Evolutionary conservation across 2,888 invertebrate species (phyloP).

Genomic region (Limenitis arthemis): DNA sequence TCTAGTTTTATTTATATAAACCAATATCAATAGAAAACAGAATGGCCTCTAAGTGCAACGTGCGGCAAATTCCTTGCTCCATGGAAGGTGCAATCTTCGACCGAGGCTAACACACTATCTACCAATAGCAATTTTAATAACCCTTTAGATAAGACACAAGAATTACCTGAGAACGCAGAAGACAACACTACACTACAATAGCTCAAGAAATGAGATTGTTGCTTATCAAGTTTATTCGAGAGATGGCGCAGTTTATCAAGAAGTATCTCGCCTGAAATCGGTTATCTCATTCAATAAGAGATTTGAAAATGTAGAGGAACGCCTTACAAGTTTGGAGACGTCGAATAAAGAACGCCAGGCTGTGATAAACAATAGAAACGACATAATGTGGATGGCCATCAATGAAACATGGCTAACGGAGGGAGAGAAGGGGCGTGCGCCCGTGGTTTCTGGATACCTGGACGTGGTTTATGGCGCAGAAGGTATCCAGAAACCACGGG

Average conservation of each 20-base stretch:
- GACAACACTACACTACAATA: neutral
- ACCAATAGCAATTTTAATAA: neutral
- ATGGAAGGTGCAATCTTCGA: neutral
- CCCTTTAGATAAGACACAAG: neutral
- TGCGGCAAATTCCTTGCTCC: neutral
- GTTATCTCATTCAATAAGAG: neutral
- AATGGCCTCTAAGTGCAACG: neutral
- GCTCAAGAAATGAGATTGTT: neutral
- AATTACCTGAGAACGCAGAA: neutral
- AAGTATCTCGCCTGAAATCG: neutral
- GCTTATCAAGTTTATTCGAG: neutral
- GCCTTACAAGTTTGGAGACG: neutral
- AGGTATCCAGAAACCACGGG: no score
- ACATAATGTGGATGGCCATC: conserved; percentile 6
- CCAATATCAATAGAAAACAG: no score
- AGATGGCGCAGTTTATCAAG: neutral
- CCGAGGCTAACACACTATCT: neutral
- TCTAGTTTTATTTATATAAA: no score
- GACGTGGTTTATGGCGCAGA: no score
- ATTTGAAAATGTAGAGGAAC: neutral
- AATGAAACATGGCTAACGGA: conserved; percentile 8
- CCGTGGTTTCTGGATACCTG: neutral
- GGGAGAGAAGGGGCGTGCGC: neutral
- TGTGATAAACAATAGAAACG: neutral
- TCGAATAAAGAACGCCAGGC: neutral